Evolutionary conservation across 2,797 vertebrate species (phyloP), one percentile per base, ranked within the genome.

Genomic region (Lemur catta): DNA sequence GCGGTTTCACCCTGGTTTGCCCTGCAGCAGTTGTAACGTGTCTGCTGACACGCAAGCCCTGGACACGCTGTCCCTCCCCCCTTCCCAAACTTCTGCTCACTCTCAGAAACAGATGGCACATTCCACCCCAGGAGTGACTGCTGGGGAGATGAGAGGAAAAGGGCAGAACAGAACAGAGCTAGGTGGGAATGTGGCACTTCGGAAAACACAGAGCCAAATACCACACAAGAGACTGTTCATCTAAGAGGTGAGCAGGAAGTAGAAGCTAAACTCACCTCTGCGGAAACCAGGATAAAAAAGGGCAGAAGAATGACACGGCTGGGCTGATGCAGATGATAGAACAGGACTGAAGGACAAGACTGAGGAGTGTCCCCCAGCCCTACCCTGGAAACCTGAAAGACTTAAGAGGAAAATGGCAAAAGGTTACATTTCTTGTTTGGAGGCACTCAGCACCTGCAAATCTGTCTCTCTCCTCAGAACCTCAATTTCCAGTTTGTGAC

Each of bases 11-110:
- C 96, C 96, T 33, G 55, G 59, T 91, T 74, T 97, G 97, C 97
- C 95, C 97, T 96, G 89, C 86, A 97, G 89, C 89, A 97, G 97
- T 93, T 96, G 93, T 87, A 94, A 97, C 75, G 84, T 96, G 94
- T 96, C 97, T 91, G 4, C 65, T 87, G 94, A 95, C 97, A 97
- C 67, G 89, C 89, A 94, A 95, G 84, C 78, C 85, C 91, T 50
- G 65, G 82, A 93, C 92, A 52, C 3, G 13, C 46, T 86, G 48
- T 52, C 69, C 86, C 91, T 89, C 90, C 69, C 69, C 41, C 35
- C 50, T 57, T 63, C 67, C 63, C 65, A 82, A 93, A 90, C 76
- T 87, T 88, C 75, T n/a, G 59, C 93, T 94, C 26, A 2, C 43
- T 46, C 61, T 72, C 74, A 72, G 84, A 87, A 92, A 69, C 81